Percentiles rank a stretch among this genome's conserved stretches.
Evolutionary conservation across 2,113 vertebrate genomes (phyloP).

Genomic region (Otolemur garnettii): DNA sequence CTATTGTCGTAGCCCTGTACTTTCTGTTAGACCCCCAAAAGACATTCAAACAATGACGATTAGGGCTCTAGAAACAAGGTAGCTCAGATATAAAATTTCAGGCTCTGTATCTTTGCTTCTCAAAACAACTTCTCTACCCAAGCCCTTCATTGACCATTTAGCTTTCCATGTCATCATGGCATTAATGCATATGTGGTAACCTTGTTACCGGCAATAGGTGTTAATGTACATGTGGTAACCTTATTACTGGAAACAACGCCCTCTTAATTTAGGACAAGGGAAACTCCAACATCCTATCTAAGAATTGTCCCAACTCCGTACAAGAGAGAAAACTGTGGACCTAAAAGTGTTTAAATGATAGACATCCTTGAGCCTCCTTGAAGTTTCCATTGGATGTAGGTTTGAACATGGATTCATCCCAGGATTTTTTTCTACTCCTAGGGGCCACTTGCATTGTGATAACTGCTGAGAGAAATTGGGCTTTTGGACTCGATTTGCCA

Average conservation of each 20-base stretch:
- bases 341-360: neutral
- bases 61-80: neutral
- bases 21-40: neutral
- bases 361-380: neutral
- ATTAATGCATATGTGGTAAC: neutral
- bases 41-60: accelerated
- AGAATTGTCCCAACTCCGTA: neutral
- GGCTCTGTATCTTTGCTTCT: neutral
- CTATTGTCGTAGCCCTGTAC: accelerated
- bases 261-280: neutral
- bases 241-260: neutral
- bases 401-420: neutral
- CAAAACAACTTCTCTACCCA: neutral
- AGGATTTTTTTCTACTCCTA: neutral
- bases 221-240: neutral
- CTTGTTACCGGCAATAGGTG: neutral
- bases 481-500: neutral
- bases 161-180: neutral
- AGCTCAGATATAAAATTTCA: neutral
- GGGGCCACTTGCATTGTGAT: neutral
- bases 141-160: neutral
- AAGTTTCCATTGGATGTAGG: accelerated
- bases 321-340: neutral
- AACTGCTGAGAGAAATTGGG: neutral
- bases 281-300: neutral